phyloP scores from a whole-genome alignment of 2,797 vertebrate species.

The Heliangelus exortis region DNA sequence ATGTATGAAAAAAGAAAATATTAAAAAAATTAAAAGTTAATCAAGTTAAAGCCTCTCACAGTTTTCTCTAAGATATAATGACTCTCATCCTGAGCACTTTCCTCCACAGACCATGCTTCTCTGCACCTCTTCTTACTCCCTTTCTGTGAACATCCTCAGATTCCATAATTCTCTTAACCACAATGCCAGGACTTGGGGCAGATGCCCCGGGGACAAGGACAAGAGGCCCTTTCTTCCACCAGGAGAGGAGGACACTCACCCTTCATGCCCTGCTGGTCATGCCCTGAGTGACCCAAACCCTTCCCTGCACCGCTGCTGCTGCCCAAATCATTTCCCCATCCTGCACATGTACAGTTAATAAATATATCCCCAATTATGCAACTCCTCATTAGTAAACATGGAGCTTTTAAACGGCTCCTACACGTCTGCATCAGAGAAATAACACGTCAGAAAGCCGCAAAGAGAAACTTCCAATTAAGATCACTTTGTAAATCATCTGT shows the following conservation, averaged over 20 bases:
- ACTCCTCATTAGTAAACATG: constrained; percentile 24
- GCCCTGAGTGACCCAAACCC: not conserved
- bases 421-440: constrained; percentile 4
- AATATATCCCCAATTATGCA: not conserved
- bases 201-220: not conserved
- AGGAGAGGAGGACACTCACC: not conserved
- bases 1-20: too few species aligned
- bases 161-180: fast-evolving
- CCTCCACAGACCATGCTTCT: not conserved
- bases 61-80: not conserved
- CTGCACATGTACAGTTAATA: not conserved
- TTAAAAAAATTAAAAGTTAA: too few species aligned
- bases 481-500: constrained; percentile 52
- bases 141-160: not conserved
- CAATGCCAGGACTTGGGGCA: not conserved
- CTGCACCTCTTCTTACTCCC: not conserved
- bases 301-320: not conserved
- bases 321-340: not conserved
- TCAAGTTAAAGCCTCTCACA: not conserved
- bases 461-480: constrained; percentile 50
- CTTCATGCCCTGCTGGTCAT: fast-evolving
- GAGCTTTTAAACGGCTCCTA: constrained; percentile 15
- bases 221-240: not conserved
- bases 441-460: not conserved
- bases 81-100: not conserved